Base-by-base conservation (phyloP, 2,888 invertebrate species). In the Polydrusus cervinus region DNA sequence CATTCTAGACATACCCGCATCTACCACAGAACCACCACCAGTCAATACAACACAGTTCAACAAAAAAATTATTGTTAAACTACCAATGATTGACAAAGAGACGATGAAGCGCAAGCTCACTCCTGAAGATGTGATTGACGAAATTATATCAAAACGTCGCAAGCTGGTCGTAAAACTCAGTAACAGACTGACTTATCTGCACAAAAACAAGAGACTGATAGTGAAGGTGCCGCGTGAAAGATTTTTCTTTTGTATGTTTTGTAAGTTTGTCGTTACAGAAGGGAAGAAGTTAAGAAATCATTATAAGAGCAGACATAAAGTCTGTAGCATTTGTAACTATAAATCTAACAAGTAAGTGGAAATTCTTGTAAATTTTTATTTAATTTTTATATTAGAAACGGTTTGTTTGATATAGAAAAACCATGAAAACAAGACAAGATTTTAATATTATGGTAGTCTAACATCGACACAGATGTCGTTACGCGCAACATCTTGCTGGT, bases 131-230 rank as follows among this genome's bases (percentile, higher is more conserved):
- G 20, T 61, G 11, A 49, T 70, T 2, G 69, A 60, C 16, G 69
- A 70, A 18, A 70, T 70, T 20, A 18, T 16, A 43, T 61, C 60
- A 9, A 70, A 70, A 70, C 30, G 69, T 20, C 55, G 69, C 11
- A 70, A 61, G 18, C 11, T 70, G 5, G 20, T 61, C n/a, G 69
- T 70, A 9, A 61, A 38, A 40, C 18, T 70, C 1, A 61, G 47
- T 14, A 13, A 61, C n/a, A 70, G 18, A 7, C 40, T 64, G 43
- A 45, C 71, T 5, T 65, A 61, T 47, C 47, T 67, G n/a, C 61
- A 61, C 11, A 73, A 51, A 13, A 45, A 49, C 16, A 68, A 62
- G 40, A 34, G n/a, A 13, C 40, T 74, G 11, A 11, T 30, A n/a
- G 68, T 74, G 30, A 67, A 55, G 6, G 9, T 74, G 18, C 14